A percentile compares a stretch with the other conserved stretches of the same genome.
Evolutionary conservation across 2,797 vertebrate species (phyloP).

Genomic region (Masticophis lateralis): DNA sequence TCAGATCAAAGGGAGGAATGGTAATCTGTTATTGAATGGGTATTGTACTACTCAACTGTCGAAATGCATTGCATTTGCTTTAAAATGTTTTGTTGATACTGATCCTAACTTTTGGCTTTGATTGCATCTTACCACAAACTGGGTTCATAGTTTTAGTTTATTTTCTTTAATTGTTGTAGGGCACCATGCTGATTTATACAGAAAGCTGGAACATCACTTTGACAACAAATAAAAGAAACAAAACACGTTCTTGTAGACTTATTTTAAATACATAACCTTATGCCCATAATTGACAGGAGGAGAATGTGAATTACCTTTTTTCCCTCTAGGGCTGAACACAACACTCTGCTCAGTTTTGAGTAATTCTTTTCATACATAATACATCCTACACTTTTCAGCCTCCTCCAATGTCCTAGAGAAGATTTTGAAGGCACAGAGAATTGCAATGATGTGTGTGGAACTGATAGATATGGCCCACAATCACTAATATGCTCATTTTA

Average conservation of each 20-base stretch:
- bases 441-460: background rate
- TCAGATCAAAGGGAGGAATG: background rate
- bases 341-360: background rate
- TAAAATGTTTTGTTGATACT: background rate
- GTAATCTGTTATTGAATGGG: background rate
- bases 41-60: background rate
- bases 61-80: background rate
- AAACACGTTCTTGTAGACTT: background rate
- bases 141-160: background rate
- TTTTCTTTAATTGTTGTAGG: background rate
- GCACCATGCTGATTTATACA: background rate
- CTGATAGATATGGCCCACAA: background rate
- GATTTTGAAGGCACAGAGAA: background rate
- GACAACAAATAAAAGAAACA: background rate
- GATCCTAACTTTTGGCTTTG: background rate
- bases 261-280: background rate
- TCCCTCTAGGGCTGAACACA: background rate
- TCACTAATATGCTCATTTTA: background rate
- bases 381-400: background rate
- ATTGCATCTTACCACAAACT: background rate
- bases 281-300: background rate
- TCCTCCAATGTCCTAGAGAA: background rate
- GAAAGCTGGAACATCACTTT: background rate
- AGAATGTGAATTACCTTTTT: background rate
- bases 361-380: background rate